Evolutionary conservation across 2,113 vertebrate species (phyloP).

Genomic region (Mormyrus lacerda): DNA sequence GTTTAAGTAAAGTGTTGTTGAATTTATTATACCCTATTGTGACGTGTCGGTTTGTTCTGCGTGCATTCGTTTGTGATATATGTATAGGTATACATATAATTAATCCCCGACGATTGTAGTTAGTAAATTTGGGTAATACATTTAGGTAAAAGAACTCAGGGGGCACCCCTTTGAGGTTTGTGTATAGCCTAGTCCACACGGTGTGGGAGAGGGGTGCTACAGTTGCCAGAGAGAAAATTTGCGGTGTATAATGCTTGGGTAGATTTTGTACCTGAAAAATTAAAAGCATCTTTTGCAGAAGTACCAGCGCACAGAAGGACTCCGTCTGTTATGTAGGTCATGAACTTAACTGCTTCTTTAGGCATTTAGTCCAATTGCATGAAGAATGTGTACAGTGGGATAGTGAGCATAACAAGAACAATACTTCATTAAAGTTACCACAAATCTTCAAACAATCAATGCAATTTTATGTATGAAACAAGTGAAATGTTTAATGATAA

Average conservation of each 20-base stretch:
- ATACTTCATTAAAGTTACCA: background rate
- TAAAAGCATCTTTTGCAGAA: background rate
- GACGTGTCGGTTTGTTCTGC: no score
- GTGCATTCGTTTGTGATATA: no score
- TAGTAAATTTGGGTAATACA: no score
- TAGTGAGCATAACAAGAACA: background rate
- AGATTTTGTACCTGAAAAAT: background rate
- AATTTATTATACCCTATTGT: no score
- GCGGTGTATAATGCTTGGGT: background rate
- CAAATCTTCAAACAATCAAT: background rate
- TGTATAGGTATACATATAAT: no score
- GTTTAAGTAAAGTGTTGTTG: no score
- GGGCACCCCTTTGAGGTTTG: no score
- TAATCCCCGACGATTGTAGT: no score
- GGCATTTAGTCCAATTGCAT: background rate
- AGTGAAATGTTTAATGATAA: background rate
- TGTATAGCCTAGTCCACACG: no score
- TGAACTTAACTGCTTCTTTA: background rate
- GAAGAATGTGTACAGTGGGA: background rate
- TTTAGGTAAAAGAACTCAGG: no score
- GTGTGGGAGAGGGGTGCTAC: no score
- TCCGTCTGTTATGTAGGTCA: background rate
- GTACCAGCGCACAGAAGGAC: background rate
- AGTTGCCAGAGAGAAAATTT: background rate
- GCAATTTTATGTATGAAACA: background rate